Evolutionary conservation across 2,797 vertebrate genomes (phyloP), one percentile per base, ranked within the genome.

Genomic region (Chromis chromis): DNA sequence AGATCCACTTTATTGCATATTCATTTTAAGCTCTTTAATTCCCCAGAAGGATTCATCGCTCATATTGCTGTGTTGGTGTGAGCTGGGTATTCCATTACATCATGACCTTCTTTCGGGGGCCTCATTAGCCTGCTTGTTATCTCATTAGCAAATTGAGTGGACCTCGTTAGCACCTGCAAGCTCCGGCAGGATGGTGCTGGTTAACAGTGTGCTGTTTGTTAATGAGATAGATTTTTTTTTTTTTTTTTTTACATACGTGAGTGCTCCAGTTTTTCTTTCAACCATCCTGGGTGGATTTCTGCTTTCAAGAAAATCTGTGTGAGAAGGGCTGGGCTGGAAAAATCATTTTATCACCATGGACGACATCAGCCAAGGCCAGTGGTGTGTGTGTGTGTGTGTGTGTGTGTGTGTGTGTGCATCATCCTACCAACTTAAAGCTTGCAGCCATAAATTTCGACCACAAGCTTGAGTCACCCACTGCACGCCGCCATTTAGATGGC

Each of bases 91-190:
- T 87, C 48, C 81, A 92, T 92, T 91, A 91, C 90, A 92, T 87
- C 84, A 85, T 91, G 90, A 94, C 90, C 89, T 90, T 87, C 78
- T 92, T 91, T 89, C 77, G 64, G 76, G 83, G 75, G 42, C 83
- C 89, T 93, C 88, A 92, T 93, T 92, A 94, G 82, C 85, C 75
- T 17, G 65, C 85, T 86, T 48, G 77, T 93, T 93, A 91, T 88
- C 90, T 90, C 86, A 89, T 93, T 93, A 93, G 85, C 64, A 74
- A 86, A 86, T 86, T 78, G 76, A 79, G 76, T 63, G 86, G 82
- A 84, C 84, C 89, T 90, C 11, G 81, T 89, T 90, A 88, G 87
- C 79, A 88, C 84, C 83, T 86, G 72, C 28, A 46, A 77, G 49
- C 78, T 72, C 84, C 13, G 0, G 58, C 70, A 72, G 70, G 81